A percentile compares a stretch with the other conserved stretches of the same genome.
Conservation (phyloP, 2,888 invertebrate genomes). For the Spodoptera littoralis region DNA sequence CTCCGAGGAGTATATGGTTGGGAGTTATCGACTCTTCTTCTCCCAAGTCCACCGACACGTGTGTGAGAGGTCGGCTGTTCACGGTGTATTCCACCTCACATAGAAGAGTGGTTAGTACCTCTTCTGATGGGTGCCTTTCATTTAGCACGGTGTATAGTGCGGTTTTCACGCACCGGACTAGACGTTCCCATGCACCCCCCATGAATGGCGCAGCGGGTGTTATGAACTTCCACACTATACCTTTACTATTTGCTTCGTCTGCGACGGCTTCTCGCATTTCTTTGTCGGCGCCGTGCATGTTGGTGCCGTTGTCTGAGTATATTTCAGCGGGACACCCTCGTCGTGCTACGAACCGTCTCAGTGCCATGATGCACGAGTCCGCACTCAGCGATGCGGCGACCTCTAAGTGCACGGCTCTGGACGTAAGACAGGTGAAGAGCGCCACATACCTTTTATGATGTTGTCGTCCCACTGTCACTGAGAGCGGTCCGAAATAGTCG, state of each 20-base stretch:
- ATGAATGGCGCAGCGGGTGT: neutral
- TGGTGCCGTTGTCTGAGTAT: slow-evolving; percentile 5
- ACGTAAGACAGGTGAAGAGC: neutral
- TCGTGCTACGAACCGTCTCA: neutral
- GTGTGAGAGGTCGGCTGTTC: neutral
- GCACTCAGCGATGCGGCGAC: neutral
- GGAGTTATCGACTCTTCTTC: neutral
- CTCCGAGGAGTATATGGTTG: neutral
- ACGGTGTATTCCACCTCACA: neutral
- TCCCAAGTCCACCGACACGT: neutral
- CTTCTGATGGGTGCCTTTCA: too few relatives aligned
- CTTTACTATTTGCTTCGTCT: neutral
- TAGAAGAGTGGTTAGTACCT: neutral
- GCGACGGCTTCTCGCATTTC: neutral
- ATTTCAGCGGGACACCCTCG: slow-evolving; percentile 5
- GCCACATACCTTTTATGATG: too few relatives aligned
- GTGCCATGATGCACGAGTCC: neutral
- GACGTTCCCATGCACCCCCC: neutral
- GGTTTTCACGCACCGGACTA: neutral
- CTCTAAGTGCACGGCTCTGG: too few relatives aligned
- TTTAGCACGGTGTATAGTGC: too few relatives aligned
- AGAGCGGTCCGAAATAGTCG: too few relatives aligned
- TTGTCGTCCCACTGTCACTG: too few relatives aligned
- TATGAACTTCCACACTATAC: neutral
- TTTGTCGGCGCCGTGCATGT: neutral